Conservation (phyloP, 2,113 vertebrate genomes). For the Protobothrops flavoviridis region DNA sequence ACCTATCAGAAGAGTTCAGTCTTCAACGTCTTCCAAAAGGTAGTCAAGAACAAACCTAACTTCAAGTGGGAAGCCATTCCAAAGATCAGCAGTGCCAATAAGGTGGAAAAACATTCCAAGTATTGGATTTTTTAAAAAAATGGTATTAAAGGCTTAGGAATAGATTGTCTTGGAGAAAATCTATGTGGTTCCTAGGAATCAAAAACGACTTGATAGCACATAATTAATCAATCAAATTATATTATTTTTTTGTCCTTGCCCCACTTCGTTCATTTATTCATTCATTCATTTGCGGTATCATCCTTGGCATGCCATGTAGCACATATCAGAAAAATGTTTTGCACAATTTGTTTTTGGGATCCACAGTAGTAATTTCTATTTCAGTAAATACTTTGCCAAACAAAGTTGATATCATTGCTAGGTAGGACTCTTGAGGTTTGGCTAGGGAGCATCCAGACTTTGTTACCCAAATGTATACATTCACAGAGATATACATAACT, state of each 20-base stretch:
- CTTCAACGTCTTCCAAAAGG: not conserved
- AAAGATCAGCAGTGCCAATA: not conserved
- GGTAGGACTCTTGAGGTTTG: not conserved
- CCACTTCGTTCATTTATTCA: not conserved
- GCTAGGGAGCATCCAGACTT: not conserved
- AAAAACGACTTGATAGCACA: not conserved
- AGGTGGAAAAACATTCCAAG: not conserved
- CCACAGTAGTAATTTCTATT: not conserved
- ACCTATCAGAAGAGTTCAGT: not conserved
- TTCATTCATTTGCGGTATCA: not conserved
- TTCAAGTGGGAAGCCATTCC: not conserved
- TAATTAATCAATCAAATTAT: not conserved
- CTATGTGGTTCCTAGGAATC: not conserved
- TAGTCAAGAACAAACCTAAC: not conserved
- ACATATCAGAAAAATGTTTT: not conserved
- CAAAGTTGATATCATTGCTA: not conserved
- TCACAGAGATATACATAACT: not conserved
- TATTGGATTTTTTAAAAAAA: not conserved
- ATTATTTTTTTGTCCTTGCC: not conserved
- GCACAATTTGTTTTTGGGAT: not conserved
- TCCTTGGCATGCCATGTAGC: not conserved
- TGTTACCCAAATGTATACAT: not conserved
- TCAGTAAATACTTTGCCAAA: not conserved
- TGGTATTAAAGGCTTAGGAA: not conserved
- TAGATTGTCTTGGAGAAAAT: not conserved